phyloP scores from a whole-genome alignment of 2,888 invertebrate species.

The Caenorhabditis macrosperma region DNA sequence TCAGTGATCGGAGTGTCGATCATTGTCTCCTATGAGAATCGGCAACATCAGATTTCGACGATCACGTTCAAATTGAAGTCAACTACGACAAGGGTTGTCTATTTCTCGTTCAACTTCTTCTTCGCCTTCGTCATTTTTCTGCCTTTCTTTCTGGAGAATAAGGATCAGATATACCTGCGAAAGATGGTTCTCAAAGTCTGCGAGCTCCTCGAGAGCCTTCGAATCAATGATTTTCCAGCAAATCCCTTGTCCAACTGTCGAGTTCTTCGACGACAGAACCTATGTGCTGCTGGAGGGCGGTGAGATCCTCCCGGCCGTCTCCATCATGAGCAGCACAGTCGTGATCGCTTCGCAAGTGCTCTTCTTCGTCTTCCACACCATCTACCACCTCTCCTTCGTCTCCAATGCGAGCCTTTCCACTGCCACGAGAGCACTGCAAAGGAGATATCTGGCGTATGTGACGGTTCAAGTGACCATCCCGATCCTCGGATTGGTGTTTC shows the following conservation, averaged over 20 bases:
- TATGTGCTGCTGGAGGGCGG: constrained; percentile 16
- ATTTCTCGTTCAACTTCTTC: neutral
- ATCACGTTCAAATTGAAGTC: constrained; percentile 8
- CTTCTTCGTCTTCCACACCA: constrained; percentile 12
- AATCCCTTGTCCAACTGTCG: constrained; percentile 20
- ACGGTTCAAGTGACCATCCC: constrained; percentile 12
- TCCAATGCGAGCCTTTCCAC: constrained; percentile 1
- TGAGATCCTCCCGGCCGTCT: constrained; percentile 1
- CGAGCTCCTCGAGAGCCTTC: neutral
- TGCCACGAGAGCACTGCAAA: constrained; percentile 12
- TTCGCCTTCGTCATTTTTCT: constrained; percentile 6
- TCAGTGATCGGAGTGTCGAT: constrained; percentile 13
- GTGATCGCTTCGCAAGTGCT: neutral
- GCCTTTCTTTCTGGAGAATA: constrained; percentile 13
- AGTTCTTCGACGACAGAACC: constrained; percentile 12
- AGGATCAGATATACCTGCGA: constrained; percentile 10
- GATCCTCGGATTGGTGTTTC: neutral
- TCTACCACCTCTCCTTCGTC: constrained; percentile 8
- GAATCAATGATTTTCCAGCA: neutral
- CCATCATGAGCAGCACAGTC: neutral
- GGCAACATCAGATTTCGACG: constrained; percentile 11
- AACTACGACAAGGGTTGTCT: neutral
- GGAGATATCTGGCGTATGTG: constrained; percentile 15
- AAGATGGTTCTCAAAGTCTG: constrained; percentile 13
- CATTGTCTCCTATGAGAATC: constrained; percentile 13